These are phyloP conservation scores for Hyppa rectilinea DNA, from an alignment of 2,888 invertebrate genomes.

Conservation along the genomic window DNA sequence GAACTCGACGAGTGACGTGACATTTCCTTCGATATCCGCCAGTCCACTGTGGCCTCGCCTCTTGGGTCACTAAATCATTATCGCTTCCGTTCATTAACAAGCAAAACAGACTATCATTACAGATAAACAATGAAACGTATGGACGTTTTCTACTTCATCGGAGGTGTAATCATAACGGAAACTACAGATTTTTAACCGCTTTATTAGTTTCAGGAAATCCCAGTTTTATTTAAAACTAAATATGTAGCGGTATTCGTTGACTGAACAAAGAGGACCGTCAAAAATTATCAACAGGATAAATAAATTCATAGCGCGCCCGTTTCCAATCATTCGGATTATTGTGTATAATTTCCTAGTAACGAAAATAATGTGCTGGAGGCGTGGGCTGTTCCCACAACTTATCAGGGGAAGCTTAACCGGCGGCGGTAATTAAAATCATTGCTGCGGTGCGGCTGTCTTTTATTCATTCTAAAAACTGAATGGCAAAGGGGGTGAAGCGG, in stretches of 20 bases:
- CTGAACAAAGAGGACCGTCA: slow-evolving; percentile 1
- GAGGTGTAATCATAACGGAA: slow-evolving; percentile 51
- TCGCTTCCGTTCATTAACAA: slow-evolving; percentile 86
- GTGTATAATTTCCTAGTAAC: neutral
- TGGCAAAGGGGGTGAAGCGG: slow-evolving; percentile 85
- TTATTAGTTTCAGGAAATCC: slow-evolving; percentile 39
- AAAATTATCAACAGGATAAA: slow-evolving; percentile 43
- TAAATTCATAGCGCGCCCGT: neutral
- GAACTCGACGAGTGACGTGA: slow-evolving; percentile 85
- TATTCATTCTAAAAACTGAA: slow-evolving; percentile 81
- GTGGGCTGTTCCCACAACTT: slow-evolving; percentile 69
- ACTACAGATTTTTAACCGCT: slow-evolving; percentile 41
- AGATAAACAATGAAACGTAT: slow-evolving; percentile 66
- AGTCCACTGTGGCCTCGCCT: slow-evolving; percentile 82
- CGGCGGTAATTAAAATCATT: slow-evolving; percentile 73
- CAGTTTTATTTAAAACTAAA: slow-evolving; percentile 12
- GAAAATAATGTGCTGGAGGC: neutral
- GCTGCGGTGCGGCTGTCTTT: slow-evolving; percentile 68
- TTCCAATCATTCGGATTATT: slow-evolving; percentile 9
- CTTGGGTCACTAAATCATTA: slow-evolving; percentile 88
- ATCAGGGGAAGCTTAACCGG: slow-evolving; percentile 66
- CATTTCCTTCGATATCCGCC: slow-evolving; percentile 89
- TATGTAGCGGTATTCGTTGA: slow-evolving; percentile 10
- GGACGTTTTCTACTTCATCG: slow-evolving; percentile 47
- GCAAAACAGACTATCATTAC: slow-evolving; percentile 75